Evolutionary conservation across 2,888 invertebrate genomes (phyloP), one percentile per base, ranked within the genome.

Genomic region (Amphipoea oculea): DNA sequence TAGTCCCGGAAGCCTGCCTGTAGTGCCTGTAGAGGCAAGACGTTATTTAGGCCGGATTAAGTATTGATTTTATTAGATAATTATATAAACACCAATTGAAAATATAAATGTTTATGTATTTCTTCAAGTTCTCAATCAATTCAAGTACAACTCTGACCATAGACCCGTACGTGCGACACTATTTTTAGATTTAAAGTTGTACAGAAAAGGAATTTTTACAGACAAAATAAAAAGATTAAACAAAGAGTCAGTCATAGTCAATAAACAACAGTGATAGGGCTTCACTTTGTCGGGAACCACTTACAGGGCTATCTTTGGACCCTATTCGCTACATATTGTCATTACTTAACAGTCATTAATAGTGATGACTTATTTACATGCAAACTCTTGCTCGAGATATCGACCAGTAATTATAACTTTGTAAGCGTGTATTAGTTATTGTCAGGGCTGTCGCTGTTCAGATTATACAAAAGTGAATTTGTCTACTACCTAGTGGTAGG

Each of bases 361-460:
- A 40, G 40, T 80, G 62, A 70, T 45, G 54, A 66, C 62, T 42
- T 73, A 70, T 81, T 83, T 68, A 66, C 65, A 75, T 83, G 65
- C 54, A 60, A 68, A 69, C 40, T 63, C 62, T 63, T 11, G 54
- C 45, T 14, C 11, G 23, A 69, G 54, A 70, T 42, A 70, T 69
- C n/a, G n/a, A 60, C 40, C 36, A 36, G 66, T 73, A 54, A 77
- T 71, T 68, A 78, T 42, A 40, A 69, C 65, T 40, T 54, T 14
- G 14, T 74, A 62, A 45, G 42, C 48, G 20, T 63, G n/a, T 36
- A 29, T 2, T 14, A 42, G 3, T 20, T 12, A 29, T 29, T 40
- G 29, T 11, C 54, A 86, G 72, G 86, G 86, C 6, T 68, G 62
- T 9, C 82, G 17, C 63, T 17, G 20, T 7, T 29, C 42, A 29